A percentile compares a stretch with the other conserved stretches of the same genome.
Evolutionary conservation across 2,797 vertebrate genomes (phyloP).

Genomic region (Sciurus carolinensis): DNA sequence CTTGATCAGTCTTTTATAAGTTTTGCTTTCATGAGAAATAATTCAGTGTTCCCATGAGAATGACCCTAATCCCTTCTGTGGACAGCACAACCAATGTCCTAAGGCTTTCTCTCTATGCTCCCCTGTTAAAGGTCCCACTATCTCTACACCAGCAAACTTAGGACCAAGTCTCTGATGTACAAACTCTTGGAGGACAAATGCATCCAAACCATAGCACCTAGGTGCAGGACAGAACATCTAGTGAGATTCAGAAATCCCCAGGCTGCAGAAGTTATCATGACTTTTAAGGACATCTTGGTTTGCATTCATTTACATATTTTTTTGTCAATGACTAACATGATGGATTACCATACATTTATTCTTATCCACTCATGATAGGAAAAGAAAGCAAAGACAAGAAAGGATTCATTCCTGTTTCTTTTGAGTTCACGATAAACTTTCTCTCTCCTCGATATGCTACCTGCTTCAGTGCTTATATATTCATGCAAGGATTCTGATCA

Average conservation of each 20-base stretch:
- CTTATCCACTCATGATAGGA: neutral
- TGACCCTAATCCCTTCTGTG: neutral
- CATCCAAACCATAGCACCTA: neutral
- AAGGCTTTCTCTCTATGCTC: no score
- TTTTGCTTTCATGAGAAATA: neutral
- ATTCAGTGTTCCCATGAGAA: neutral
- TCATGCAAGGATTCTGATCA: neutral
- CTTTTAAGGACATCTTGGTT: neutral
- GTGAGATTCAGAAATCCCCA: neutral
- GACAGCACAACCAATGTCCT: neutral
- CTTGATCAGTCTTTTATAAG: neutral
- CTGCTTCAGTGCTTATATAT: neutral
- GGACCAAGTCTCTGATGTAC: neutral
- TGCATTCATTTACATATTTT: constrained; percentile 7
- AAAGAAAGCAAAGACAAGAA: neutral
- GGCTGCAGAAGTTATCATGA: neutral
- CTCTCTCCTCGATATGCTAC: neutral
- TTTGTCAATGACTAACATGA: neutral
- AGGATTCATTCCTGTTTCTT: neutral
- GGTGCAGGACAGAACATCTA: neutral
- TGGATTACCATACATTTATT: neutral
- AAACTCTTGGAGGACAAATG: neutral
- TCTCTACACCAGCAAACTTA: neutral
- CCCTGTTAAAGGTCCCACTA: neutral
- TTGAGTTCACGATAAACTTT: neutral